These are phyloP conservation scores for Clivina fossor DNA, from an alignment of 2,888 invertebrate species.

Conservation along the genomic window DNA sequence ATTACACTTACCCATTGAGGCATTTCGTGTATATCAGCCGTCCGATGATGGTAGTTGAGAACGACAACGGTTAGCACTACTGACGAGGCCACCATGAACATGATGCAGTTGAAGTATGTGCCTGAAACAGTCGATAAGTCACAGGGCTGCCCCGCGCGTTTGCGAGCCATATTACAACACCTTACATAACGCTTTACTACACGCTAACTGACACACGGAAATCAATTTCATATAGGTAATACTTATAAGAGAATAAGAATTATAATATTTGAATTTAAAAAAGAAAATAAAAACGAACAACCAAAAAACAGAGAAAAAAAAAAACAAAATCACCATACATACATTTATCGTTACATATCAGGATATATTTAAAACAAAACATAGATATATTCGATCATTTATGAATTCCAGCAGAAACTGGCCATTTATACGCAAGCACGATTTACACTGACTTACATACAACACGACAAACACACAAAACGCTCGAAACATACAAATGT, in stretches of 20 bases:
- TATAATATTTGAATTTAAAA: too few species aligned
- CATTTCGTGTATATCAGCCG: conserved; percentile 96
- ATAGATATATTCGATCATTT: too few species aligned
- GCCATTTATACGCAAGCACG: not conserved
- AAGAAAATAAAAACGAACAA: too few species aligned
- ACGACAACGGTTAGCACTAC: conserved; percentile 96
- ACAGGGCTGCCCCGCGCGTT: conserved; percentile 17
- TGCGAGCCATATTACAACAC: conserved; percentile 20
- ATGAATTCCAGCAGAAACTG: conserved; percentile 2
- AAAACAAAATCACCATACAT: too few species aligned
- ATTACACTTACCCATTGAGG: conserved; percentile 84
- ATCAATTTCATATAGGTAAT: too few species aligned
- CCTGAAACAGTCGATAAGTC: conserved; percentile 60
- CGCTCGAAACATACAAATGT: too few species aligned
- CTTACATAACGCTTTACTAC: not conserved
- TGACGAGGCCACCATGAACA: conserved; percentile 99
- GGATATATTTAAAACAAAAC: too few species aligned
- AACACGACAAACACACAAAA: not conserved
- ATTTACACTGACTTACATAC: conserved; percentile 13
- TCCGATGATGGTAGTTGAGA: conserved; percentile 95
- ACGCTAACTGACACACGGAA: not conserved
- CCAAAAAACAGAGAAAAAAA: too few species aligned
- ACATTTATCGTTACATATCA: too few species aligned
- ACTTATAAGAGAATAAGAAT: too few species aligned
- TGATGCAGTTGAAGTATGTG: conserved; percentile 99